phyloP scores from a whole-genome alignment of 2,797 vertebrate genomes.

The Sebastes matsubarae region DNA sequence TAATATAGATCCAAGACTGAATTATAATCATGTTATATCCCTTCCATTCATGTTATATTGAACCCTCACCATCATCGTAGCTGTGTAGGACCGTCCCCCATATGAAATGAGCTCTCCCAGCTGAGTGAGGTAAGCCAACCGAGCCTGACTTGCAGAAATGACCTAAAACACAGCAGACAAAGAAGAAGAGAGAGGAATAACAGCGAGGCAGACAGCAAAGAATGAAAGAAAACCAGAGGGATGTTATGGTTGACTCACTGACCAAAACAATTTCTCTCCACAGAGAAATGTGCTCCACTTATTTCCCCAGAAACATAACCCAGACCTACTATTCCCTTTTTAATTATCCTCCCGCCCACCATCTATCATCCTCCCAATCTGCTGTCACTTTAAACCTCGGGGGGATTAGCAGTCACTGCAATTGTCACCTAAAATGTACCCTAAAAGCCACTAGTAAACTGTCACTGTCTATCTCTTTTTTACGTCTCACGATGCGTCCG shows the following conservation, averaged over 20 bases:
- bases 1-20: background rate
- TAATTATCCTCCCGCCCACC: constrained; percentile 25
- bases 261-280: background rate
- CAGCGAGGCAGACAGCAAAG: background rate
- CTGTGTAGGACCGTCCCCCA: constrained; percentile 92
- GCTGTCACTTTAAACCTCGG: constrained; percentile 17
- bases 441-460: constrained; percentile 23
- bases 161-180: constrained; percentile 73
- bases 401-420: constrained; percentile 24
- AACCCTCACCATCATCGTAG: constrained; percentile 91
- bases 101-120: constrained; percentile 97
- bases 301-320: background rate
- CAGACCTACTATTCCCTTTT: background rate
- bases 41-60: background rate
- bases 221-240: background rate
- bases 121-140: constrained; percentile 95
- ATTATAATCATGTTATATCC: background rate
- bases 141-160: constrained; percentile 90
- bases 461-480: constrained; percentile 21
- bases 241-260: background rate
- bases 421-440: constrained; percentile 32
- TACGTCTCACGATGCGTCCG: constrained; percentile 6
- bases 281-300: background rate
- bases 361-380: constrained; percentile 17
- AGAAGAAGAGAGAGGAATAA: background rate